Evolutionary conservation across 2,797 vertebrate genomes (phyloP).

Genomic region (Ceyx erithaca): DNA sequence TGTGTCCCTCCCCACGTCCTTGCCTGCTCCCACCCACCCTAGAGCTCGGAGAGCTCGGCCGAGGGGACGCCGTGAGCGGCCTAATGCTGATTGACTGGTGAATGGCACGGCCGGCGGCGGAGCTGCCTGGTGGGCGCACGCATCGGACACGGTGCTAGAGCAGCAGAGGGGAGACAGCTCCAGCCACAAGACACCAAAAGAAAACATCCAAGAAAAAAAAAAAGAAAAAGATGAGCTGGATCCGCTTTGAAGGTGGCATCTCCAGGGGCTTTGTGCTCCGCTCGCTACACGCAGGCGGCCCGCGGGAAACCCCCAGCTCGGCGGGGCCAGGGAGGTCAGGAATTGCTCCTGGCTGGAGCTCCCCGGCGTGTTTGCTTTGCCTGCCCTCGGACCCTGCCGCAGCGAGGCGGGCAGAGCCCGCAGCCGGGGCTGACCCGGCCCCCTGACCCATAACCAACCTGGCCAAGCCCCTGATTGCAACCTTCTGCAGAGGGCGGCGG

Average conservation of each 20-base stretch:
- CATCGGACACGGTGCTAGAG: not conserved
- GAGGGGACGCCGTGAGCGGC: not conserved
- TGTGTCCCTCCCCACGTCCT: rapidly evolving
- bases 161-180: not conserved
- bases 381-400: slow-evolving; percentile 72
- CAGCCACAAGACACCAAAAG: not conserved
- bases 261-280: not conserved
- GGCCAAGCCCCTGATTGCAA: slow-evolving; percentile 78
- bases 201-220: not conserved
- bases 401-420: slow-evolving; percentile 63
- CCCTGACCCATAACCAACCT: slow-evolving; percentile 74
- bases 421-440: slow-evolving; percentile 70
- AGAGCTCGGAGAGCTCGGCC: rapidly evolving
- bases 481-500: slow-evolving; percentile 75
- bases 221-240: not conserved
- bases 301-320: not conserved
- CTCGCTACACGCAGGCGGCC: not conserved
- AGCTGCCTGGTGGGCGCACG: not conserved
- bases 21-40: not conserved
- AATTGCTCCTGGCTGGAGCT: slow-evolving; percentile 67
- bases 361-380: slow-evolving; percentile 74
- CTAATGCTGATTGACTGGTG: slow-evolving; percentile 5
- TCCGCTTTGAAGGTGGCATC: not conserved
- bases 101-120: not conserved
- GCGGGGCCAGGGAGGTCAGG: slow-evolving; percentile 70